Percentiles rank a stretch among this genome's conserved stretches.
Evolutionary conservation across 1,140 invertebrate genomes (phyloP).

Genomic region (Probaryconus sp.): DNA sequence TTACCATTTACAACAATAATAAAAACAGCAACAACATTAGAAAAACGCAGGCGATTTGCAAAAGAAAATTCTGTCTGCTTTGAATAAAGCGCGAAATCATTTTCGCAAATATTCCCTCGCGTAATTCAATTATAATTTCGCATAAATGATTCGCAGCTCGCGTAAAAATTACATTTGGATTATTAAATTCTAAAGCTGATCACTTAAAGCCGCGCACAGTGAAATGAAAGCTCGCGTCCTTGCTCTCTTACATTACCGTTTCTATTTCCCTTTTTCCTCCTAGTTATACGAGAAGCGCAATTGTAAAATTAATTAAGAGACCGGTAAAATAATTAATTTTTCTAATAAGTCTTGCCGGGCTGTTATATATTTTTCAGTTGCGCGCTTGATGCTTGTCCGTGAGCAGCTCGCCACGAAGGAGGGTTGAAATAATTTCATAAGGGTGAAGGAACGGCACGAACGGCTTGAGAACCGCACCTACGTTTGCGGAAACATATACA

Average conservation of each 20-base stretch:
- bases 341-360: conserved; percentile 74
- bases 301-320: conserved; percentile 79
- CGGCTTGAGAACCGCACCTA: conserved; percentile 75
- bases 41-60: too few relatives aligned
- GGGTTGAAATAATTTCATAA: conserved; percentile 77
- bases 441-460: conserved; percentile 58
- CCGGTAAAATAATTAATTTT: conserved; percentile 78
- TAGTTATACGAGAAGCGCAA: conserved; percentile 63
- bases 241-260: conserved; percentile 30
- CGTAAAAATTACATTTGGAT: conserved; percentile 47
- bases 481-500: conserved; percentile 71
- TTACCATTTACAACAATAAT: conserved; percentile 30
- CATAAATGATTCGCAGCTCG: conserved; percentile 25
- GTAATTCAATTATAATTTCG: conserved; percentile 48
- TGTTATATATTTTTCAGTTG: conserved; percentile 50
- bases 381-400: conserved; percentile 20
- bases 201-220: conserved; percentile 32
- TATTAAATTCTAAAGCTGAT: conserved; percentile 47
- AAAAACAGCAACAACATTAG: too few relatives aligned
- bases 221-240: conserved; percentile 27
- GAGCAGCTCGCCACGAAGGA: conserved; percentile 48
- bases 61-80: too few relatives aligned
- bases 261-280: conserved; percentile 26
- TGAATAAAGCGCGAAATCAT: conserved; percentile 24
- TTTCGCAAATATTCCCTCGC: conserved; percentile 27